Evolutionary conservation across 1,140 invertebrate species (phyloP), one percentile per base, ranked within the genome.

Genomic region (Globodera ellingtonae): DNA sequence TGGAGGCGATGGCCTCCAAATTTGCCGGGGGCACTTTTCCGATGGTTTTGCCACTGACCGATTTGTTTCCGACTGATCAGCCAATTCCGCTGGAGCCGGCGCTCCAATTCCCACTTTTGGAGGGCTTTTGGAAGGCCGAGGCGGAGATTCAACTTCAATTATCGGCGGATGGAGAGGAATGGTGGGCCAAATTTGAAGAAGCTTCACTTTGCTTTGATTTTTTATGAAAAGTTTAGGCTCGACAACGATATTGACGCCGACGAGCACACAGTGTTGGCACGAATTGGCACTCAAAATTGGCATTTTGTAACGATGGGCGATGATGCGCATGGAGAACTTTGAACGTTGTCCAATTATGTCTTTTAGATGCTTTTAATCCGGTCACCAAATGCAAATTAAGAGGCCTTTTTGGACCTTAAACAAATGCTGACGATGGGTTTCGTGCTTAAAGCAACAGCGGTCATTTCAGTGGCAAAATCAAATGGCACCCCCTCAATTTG

Each of bases 71-170:
- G 24, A 50, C 69, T 15, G 21, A 77, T 67, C 50, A 48, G 65
- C 65, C 62, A 48, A 67, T 77, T 52, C 44, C 75, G 44, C 69
- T 77, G 48, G 59, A 47, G 48, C 75, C 59, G 44, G 24, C 47
- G 69, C 13, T n/a, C 24, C 59, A 77, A 24, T 69, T 62, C 10
- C 56, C 75, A 67, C 46, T 77, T n/a, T 47, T 77, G 10, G 65
- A 65, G 24, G 75, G 75, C n/a, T 47, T 24, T 67, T 77, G 75
- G 75, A 62, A 47, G 24, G 24, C 59, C 8, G 24, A 77, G 46
- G 75, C 75, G 50, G 24, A 77, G 24, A 21, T 77, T 35, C 69
- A 52, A 77, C 15, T 76, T 21, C 46, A 48, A 52, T 35, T 35
- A 35, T 9, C 52, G 6, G 8, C 52, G 44, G 62, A 50, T 2